phyloP scores from a whole-genome alignment of 2,797 vertebrate genomes.

The Catostomus latipinnis region DNA sequence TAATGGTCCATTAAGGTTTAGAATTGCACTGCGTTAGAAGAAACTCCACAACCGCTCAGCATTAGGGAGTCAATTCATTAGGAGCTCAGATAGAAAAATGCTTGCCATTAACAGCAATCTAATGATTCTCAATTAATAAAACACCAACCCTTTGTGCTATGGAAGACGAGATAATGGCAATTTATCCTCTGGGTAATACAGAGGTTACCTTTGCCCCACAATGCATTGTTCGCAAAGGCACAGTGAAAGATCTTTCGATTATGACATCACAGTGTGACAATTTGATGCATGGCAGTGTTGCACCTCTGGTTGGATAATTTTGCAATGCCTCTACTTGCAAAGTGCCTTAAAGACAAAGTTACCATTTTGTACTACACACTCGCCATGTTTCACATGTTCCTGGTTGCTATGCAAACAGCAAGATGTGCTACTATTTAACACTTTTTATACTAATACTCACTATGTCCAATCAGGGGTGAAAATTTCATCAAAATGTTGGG shows the following conservation, averaged over 20 bases:
- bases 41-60: constrained; percentile 48
- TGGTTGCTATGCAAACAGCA: neutral
- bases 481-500: no score
- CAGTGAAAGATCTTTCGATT: constrained; percentile 2
- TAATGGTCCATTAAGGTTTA: constrained; percentile 63
- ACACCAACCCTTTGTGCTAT: constrained; percentile 48
- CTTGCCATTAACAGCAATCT: constrained; percentile 59
- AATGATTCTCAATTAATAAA: constrained; percentile 66
- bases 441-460: neutral
- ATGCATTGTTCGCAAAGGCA: constrained; percentile 21
- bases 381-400: neutral
- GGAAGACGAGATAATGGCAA: constrained; percentile 36
- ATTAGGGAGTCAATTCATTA: constrained; percentile 62
- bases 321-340: neutral
- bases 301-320: neutral
- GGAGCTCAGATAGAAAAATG: constrained; percentile 51
- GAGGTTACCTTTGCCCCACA: constrained; percentile 41
- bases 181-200: constrained; percentile 43
- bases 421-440: neutral
- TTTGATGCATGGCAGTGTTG: neutral
- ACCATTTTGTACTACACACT: neutral
- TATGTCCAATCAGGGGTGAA: neutral
- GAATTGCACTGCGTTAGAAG: constrained; percentile 58
- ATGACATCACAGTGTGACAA: neutral
- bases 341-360: no score